phyloP scores from a whole-genome alignment of 1,140 invertebrate species.

The Lepidostoma basale region DNA sequence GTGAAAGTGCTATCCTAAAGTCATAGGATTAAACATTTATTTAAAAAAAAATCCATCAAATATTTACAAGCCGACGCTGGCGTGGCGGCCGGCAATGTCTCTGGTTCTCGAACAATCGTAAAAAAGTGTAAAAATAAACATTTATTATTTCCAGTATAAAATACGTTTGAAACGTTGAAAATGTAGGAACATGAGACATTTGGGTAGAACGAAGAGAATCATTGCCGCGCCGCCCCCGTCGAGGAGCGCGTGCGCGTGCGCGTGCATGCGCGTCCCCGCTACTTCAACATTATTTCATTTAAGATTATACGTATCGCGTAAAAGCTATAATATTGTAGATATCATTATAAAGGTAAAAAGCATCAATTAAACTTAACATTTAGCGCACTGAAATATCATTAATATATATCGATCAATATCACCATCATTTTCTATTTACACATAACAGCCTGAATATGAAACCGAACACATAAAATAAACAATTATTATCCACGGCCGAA shows the following conservation, averaged over 20 bases:
- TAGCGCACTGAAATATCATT: slow-evolving; percentile 22
- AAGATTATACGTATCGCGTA: slow-evolving; percentile 25
- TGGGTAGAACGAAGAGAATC: slow-evolving; percentile 15
- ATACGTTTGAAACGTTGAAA: background rate
- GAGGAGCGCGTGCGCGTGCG: too few species aligned
- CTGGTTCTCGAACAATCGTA: slow-evolving; percentile 12
- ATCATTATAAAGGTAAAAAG: slow-evolving; percentile 25
- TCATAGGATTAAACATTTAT: slow-evolving; percentile 34
- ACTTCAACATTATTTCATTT: background rate
- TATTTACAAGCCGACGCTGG: background rate
- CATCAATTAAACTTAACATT: slow-evolving; percentile 28
- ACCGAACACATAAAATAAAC: slow-evolving; percentile 38
- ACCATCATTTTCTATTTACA: slow-evolving; percentile 34
- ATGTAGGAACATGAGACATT: slow-evolving; percentile 20
- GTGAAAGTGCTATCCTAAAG: slow-evolving; percentile 34
- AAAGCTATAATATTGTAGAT: slow-evolving; percentile 18
- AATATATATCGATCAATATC: slow-evolving; percentile 28
- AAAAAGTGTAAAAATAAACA: slow-evolving; percentile 31
- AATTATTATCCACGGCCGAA: slow-evolving; percentile 43
- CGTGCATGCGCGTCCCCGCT: too few species aligned
- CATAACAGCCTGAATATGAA: slow-evolving; percentile 37
- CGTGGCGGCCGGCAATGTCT: background rate
- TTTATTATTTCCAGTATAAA: slow-evolving; percentile 23
- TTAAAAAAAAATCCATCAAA: slow-evolving; percentile 5
- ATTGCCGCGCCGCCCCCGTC: background rate